Evolutionary conservation across 2,888 invertebrate genomes (phyloP), one percentile per base, ranked within the genome.

Genomic region (Brachynemurus nebulosus): DNA sequence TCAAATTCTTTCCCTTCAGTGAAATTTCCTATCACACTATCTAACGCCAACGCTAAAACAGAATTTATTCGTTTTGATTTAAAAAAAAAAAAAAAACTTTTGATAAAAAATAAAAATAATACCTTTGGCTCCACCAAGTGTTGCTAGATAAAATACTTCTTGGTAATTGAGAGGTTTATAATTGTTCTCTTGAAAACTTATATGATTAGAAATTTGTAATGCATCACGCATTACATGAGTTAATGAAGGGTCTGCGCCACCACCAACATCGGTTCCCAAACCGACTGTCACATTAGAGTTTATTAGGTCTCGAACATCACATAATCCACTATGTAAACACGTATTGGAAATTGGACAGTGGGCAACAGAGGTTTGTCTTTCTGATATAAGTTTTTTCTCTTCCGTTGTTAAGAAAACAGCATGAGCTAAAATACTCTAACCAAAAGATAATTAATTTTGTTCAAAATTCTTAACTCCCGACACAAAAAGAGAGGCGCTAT

Each of bases 341-440:
- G 79, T 80, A 62, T 92, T 92, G 2, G 91, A 91, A 25, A 81
- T 77, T 0, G 92, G 89, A 58, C 92, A 93, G 60, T 92, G 92
- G 1, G 86, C 77, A 6, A 93, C 63, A 0, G 85, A 74, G 2
- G 79, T 74, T 1, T 76, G 76, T 43, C 71, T 69, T 18, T 68
- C 51, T 16, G 69, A 68, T 14, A 92, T 58, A 6, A 83, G 55
- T 9, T 62, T 53, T 14, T 86, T 66, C 64, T 92, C 92, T 2
- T 69, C 68, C 30, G 82, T 76, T 7, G 70, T 70, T 40, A 91
- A 64, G 60, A 88, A 71, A 11, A 92, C 72, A 1, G 80, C 86
- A 59, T 93, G 93, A 0, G 90, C 92, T 70, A 92, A 71, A 45
- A 91, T 71, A 4, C 79, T 78, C 78, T 79, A 55, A 35, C 61